A percentile compares a stretch with the other conserved stretches of the same genome.
phyloP scores from a whole-genome alignment of 2,888 invertebrate species.

The Lacanobia oleracea region DNA sequence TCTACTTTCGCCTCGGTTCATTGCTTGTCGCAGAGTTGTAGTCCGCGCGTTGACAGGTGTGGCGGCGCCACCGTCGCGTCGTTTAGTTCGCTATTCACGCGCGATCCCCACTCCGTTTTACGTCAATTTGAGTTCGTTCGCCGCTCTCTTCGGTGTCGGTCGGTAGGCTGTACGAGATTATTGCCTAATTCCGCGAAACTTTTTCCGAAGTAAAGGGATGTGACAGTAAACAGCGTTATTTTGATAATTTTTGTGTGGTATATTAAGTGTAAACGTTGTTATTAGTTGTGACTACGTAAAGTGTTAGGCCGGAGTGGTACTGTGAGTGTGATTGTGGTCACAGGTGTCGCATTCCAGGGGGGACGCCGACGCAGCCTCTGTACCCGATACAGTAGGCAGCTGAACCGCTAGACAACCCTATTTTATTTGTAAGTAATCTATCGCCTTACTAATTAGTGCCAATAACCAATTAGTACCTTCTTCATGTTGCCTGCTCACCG shows the following conservation, averaged over 20 bases:
- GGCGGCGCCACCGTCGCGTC: slow-evolving; percentile 74
- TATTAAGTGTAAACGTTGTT: slow-evolving; percentile 64
- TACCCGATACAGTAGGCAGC: slow-evolving; percentile 80
- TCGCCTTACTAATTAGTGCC: background rate
- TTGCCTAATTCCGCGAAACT: slow-evolving; percentile 81
- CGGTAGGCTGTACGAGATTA: slow-evolving; percentile 59
- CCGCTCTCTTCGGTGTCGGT: slow-evolving; percentile 74
- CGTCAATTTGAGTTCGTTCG: slow-evolving; percentile 82
- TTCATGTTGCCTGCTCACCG: background rate
- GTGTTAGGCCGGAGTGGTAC: slow-evolving; percentile 72
- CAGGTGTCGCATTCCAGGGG: slow-evolving; percentile 88
- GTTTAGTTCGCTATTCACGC: slow-evolving; percentile 61
- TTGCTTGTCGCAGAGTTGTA: slow-evolving; percentile 58
- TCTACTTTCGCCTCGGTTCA: slow-evolving; percentile 70
- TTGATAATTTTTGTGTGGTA: slow-evolving; percentile 50
- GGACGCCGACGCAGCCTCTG: slow-evolving; percentile 86
- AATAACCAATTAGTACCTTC: background rate
- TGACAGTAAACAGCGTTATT: slow-evolving; percentile 64
- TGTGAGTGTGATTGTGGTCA: slow-evolving; percentile 84
- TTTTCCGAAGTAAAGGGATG: slow-evolving; percentile 74
- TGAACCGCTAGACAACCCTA: slow-evolving; percentile 79
- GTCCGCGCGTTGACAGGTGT: slow-evolving; percentile 77
- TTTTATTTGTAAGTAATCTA: slow-evolving; percentile 73
- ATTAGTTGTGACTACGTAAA: slow-evolving; percentile 61
- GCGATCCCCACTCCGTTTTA: slow-evolving; percentile 65